Evolutionary conservation across 2,113 vertebrate species (phyloP).

Genomic region (Cavia aperea): DNA sequence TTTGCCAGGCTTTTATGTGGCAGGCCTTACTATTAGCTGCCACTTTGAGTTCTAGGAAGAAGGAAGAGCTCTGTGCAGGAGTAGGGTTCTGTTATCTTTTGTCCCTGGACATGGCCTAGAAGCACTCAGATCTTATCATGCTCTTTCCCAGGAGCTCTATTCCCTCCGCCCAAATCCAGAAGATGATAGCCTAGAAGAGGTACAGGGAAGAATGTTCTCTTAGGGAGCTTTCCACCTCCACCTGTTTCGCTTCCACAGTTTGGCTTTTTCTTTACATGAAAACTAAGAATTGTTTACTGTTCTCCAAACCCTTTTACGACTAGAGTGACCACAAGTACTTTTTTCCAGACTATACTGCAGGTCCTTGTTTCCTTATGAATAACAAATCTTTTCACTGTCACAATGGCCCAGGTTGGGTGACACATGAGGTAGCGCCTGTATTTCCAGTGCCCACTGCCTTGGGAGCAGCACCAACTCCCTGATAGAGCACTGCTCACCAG

Average conservation of each 20-base stretch:
- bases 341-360: neutral
- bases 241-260: neutral
- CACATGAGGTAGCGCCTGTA: neutral
- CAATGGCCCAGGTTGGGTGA: neutral
- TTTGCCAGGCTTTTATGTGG: neutral
- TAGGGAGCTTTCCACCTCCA: neutral
- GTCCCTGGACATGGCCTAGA: neutral
- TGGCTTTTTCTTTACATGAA: neutral
- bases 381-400: neutral
- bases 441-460: neutral
- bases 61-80: fast-evolving
- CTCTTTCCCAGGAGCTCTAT: neutral
- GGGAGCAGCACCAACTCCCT: neutral
- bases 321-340: neutral
- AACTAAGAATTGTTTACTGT: neutral
- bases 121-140: neutral
- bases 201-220: neutral
- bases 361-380: neutral
- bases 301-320: neutral
- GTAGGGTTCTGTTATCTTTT: neutral
- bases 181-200: neutral
- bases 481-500: neutral
- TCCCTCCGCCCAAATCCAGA: neutral
- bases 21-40: neutral
- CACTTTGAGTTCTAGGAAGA: neutral